Evolutionary conservation across 2,888 invertebrate genomes (phyloP).

Genomic region (Monochamus alternatus): DNA sequence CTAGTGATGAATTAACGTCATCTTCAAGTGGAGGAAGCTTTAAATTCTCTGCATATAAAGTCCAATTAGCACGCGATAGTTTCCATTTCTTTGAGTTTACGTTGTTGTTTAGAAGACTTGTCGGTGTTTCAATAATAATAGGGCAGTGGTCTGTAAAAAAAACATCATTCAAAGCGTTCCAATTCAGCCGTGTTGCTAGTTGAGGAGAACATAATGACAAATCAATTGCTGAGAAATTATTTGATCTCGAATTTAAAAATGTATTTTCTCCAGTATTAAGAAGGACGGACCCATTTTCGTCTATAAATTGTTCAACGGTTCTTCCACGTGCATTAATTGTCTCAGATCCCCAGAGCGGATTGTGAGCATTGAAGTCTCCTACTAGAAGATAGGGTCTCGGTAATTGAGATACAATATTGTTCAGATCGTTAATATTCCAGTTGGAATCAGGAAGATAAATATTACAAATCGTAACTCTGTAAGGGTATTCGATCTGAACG

Average conservation of each 20-base stretch:
- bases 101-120: not conserved
- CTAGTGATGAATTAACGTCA: not conserved
- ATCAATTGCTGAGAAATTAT: not conserved
- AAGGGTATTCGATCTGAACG: not conserved
- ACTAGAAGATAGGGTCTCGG: not conserved
- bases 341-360: not conserved
- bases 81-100: not conserved
- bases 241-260: not conserved
- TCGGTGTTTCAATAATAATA: not conserved
- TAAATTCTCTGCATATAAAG: too few relatives aligned
- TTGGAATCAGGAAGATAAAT: not conserved
- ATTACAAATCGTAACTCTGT: not conserved
- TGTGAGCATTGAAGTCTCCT: conserved; percentile 4
- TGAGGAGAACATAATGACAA: not conserved
- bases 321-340: not conserved
- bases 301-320: not conserved
- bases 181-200: not conserved
- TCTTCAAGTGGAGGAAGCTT: not conserved
- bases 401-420: too few relatives aligned
- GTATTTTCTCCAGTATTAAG: not conserved
- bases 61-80: not conserved
- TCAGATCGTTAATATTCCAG: not conserved
- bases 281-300: not conserved
- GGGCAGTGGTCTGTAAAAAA: not conserved
- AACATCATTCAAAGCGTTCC: not conserved